Conservation (phyloP, 1,140 invertebrate species). For the Lycorma delicatula region DNA sequence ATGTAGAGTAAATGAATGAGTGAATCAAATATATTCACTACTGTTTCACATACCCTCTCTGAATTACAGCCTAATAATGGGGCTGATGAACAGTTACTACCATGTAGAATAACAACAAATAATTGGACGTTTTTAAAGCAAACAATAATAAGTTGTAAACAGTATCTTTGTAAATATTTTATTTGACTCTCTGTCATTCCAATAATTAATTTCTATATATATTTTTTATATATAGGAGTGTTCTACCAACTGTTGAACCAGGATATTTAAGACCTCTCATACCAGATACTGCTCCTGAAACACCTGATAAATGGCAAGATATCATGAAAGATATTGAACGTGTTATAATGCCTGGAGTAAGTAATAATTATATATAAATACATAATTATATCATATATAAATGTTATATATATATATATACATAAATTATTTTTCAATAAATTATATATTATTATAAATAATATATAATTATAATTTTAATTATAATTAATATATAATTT, state of each 20-base stretch:
- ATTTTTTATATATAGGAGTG: constrained; percentile 48
- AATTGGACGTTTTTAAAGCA: neutral
- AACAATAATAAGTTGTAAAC: neutral
- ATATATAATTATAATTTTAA: too few relatives aligned
- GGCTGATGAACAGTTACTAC: neutral
- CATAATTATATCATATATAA: too few relatives aligned
- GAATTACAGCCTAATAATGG: neutral
- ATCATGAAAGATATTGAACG: constrained; percentile 85
- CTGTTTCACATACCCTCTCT: neutral
- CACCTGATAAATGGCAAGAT: constrained; percentile 78
- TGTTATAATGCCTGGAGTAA: constrained; percentile 91
- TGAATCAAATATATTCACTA: too few relatives aligned
- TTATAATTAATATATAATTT: too few relatives aligned
- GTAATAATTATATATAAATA: constrained; percentile 24
- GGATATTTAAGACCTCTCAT: constrained; percentile 77
- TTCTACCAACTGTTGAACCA: constrained; percentile 70
- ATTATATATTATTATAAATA: too few relatives aligned
- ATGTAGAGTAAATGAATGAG: too few relatives aligned
- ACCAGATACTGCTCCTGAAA: constrained; percentile 68
- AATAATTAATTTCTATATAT: constrained; percentile 2
- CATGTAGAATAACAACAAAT: neutral
- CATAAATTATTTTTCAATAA: too few relatives aligned
- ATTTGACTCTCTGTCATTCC: too few relatives aligned
- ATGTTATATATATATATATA: too few relatives aligned
- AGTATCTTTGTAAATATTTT: neutral